Evolutionary conservation across 2,797 vertebrate genomes (phyloP), one percentile per base, ranked within the genome.

Genomic region (Siniperca scherzeri): DNA sequence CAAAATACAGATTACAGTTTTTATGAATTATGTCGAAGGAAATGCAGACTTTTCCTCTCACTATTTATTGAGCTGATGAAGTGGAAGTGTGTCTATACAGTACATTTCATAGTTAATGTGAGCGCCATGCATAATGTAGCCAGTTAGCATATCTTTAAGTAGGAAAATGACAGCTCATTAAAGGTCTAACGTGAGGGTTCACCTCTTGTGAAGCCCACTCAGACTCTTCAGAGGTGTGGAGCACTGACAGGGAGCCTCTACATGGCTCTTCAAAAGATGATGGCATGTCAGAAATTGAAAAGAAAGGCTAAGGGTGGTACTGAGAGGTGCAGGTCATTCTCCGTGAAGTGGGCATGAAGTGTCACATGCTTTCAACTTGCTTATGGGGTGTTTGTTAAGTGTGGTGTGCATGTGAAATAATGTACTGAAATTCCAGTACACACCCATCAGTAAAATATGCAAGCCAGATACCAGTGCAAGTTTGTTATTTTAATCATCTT

Each of bases 101-200:
- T 64, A 14, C 40, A 56, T 72, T 46, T 38, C 56, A 40, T 65
- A 61, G 68, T 73, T 74, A 64, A 82, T 84, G 48, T 81, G 75
- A 87, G 75, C 17, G 0, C 59, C 74, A 82, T 92, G 78, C 82
- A 89, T 92, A 88, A 91, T 92, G 74, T 64, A 46, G 53, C 77
- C 82, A 87, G 89, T 91, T 52, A 90, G 78, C 86, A 88, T 89
- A 88, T 84, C 80, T 87, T 88, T 69, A 86, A 82, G 72, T 64
- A 78, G 64, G 38, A 80, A 90, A 88, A 84, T 93, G 90, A 91
- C 91, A 93, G 90, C 93, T 95, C 89, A 94, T 95, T 94, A 95
- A 88, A 85, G 81, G 91, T 87, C 83, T 88, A 85, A 91, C 78
- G 72, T 83, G 84, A 92, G 71, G 84, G 87, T 86, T 93, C 82